Base-by-base conservation (phyloP, 2,888 invertebrate genomes). In the Rhagonycha fulva region DNA sequence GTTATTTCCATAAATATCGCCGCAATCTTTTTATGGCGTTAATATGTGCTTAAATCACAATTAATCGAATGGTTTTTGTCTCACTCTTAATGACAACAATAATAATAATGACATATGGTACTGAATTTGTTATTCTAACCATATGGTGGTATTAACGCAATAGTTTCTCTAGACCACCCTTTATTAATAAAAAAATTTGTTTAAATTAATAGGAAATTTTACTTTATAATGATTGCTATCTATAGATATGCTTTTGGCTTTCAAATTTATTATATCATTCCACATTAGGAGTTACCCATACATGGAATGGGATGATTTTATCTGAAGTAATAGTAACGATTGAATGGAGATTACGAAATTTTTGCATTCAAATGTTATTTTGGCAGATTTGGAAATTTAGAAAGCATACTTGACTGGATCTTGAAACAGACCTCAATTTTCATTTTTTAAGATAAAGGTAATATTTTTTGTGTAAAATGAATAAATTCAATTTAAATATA, bases 291-390 rank as follows among this genome's bases (percentile, higher is more conserved):
- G 26, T 12, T 23, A 66, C 19, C 63, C 63, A 24, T 66, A 66
- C 23, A 66, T 66, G 63, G 63, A 66, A 66, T 66, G 63, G 63
- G 26, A 66, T 66, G n/a, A 66, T n/a, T 66, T 66, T 19, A 66
- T 23, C 63, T 24, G n/a, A 24, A 66, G 9, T 26, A n/a, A 24
- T 24, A 66, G 63, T 24, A 26, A 24, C 63, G 26, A 24, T 66
- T 23, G 23, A 66, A n/a, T 66, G 23, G n/a, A 66, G 23, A 66
- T 66, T 9, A 66, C 12, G 63, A 14, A 24, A 66, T 66, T 66
- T 47, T 47, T 7, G n/a, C 47, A 47, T 47, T n/a, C n/a, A 47
- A 47, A 47, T 47, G n/a, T 47, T 47, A 47, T 47, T 47, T 47
- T 47, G 47, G 47, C 47, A 47, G 47, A 47, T 47, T 47, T 47